A percentile compares a stretch with the other conserved stretches of the same genome.
These are phyloP conservation scores for Leucophenga montana DNA, from an alignment of 2,888 invertebrate species.

Conservation along the genomic window DNA sequence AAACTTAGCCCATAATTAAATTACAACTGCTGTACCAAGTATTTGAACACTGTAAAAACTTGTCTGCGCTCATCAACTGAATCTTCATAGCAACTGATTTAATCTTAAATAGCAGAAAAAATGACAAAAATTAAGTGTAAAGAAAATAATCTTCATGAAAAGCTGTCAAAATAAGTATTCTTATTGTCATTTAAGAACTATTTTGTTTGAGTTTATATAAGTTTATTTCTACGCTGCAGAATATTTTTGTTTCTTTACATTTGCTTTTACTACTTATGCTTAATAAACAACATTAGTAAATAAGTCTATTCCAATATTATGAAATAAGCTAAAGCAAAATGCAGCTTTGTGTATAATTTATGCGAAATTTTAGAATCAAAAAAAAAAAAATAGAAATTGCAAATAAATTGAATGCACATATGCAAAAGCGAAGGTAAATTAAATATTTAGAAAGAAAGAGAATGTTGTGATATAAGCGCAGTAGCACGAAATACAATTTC, in stretches of 20 bases:
- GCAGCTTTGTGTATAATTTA: no score
- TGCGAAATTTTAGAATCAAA: not conserved
- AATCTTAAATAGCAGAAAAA: no score
- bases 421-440: not conserved
- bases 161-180: no score
- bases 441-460: not conserved
- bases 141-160: no score
- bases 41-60: not conserved
- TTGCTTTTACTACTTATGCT: not conserved
- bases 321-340: not conserved
- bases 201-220: no score
- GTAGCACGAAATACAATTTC: constrained; percentile 8
- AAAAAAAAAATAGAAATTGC: not conserved
- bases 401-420: not conserved
- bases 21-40: constrained; percentile 23
- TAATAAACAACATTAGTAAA: not conserved
- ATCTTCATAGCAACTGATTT: no score
- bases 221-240: no score
- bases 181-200: no score
- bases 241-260: no score
- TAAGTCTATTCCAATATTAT: not conserved
- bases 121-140: no score
- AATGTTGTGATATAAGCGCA: constrained; percentile 3
- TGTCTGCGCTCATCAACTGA: no score
- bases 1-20: constrained; percentile 42